phyloP scores from a whole-genome alignment of 2,888 invertebrate genomes.

The Gryllus longicercus region DNA sequence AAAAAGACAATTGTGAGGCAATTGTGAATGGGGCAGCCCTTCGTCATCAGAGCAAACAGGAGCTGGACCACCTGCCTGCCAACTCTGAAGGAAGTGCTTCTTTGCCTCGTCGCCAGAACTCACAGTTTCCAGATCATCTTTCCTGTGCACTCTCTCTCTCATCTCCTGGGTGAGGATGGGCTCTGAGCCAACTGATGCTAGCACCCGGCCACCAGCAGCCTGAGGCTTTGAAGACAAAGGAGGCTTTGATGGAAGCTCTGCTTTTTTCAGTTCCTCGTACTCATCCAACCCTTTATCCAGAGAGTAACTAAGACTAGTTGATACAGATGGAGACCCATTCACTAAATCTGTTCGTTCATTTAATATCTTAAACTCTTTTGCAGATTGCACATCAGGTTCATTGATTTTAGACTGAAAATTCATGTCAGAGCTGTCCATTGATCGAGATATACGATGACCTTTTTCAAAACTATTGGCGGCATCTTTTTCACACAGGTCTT shows the following conservation, averaged over 20 bases:
- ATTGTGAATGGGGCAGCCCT: neutral
- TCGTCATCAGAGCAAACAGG: conserved; percentile 36
- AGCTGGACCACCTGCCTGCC: conserved; percentile 35
- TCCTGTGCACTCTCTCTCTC: conserved; percentile 19
- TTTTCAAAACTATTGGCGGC: conserved; percentile 32
- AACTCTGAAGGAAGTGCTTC: conserved; percentile 33
- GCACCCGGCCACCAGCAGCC: neutral
- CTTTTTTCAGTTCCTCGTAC: conserved; percentile 36
- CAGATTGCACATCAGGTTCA: conserved; percentile 31
- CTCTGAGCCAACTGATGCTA: conserved; percentile 35
- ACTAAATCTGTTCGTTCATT: neutral
- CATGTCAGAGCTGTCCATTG: conserved; percentile 36
- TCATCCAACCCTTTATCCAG: conserved; percentile 38
- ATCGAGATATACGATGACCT: conserved; percentile 36
- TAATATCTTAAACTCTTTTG: conserved; percentile 22
- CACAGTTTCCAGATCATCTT: conserved; percentile 18
- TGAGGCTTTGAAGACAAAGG: neutral
- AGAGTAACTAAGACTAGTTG: conserved; percentile 34
- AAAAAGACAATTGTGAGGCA: too few species aligned
- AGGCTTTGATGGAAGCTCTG: conserved; percentile 24
- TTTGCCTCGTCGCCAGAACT: conserved; percentile 32
- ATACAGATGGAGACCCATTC: neutral
- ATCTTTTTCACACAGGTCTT: conserved; percentile 19
- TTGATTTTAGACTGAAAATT: conserved; percentile 28
- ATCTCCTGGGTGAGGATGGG: conserved; percentile 32